phyloP scores from a whole-genome alignment of 92 coral and sea anemone species.

The Zoanthus gigantus region DNA sequence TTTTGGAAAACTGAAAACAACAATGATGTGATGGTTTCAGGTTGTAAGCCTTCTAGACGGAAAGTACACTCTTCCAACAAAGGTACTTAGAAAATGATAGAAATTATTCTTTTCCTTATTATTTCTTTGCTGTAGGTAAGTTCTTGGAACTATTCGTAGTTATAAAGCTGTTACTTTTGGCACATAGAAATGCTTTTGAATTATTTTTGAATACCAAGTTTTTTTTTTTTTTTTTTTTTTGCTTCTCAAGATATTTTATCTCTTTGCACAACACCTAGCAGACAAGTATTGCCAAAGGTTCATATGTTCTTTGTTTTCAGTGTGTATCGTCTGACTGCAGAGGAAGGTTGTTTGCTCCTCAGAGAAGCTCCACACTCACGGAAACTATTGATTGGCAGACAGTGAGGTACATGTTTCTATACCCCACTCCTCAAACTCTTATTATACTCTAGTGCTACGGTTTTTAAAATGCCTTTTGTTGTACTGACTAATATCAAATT shows the following conservation, averaged over 20 bases:
- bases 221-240: too few relatives aligned
- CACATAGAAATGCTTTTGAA: too few relatives aligned
- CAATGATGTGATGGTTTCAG: constrained; percentile 42
- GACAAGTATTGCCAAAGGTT: too few relatives aligned
- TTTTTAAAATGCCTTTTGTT: neutral
- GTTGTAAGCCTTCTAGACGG: constrained; percentile 85
- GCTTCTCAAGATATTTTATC: too few relatives aligned
- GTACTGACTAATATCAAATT: too few relatives aligned
- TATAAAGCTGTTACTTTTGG: too few relatives aligned
- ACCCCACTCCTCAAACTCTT: neutral
- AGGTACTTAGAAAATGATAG: constrained; percentile 53
- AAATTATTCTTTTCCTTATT: too few relatives aligned
- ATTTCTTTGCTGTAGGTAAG: too few relatives aligned
- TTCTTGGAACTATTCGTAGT: too few relatives aligned
- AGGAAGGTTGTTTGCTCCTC: constrained; percentile 87
- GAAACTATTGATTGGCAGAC: constrained; percentile 98
- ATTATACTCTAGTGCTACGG: neutral
- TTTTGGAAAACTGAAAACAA: neutral
- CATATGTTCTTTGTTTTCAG: constrained; percentile 48
- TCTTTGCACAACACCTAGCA: too few relatives aligned
- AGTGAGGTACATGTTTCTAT: constrained; percentile 65
- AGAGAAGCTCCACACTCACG: constrained; percentile 90
- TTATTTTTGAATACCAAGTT: too few relatives aligned
- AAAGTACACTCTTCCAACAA: constrained; percentile 89
- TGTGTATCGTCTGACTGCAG: constrained; percentile 86